Base-by-base conservation (phyloP, 2,113 vertebrate species). In the Lota lota region DNA sequence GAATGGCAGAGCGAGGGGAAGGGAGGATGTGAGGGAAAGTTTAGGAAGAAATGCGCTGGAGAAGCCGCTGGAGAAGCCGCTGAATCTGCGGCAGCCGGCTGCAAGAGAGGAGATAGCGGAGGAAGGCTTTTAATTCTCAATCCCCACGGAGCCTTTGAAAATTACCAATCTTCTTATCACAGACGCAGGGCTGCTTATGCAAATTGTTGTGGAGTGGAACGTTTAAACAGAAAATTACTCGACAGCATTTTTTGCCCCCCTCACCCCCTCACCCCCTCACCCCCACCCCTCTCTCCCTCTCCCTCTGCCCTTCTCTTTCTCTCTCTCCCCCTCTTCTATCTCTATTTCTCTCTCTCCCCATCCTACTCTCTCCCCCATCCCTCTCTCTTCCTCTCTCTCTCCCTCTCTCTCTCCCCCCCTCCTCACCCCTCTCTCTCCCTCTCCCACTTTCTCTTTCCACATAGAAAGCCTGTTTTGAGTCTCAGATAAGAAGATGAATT, bases 111-210 rank as follows among this genome's bases (percentile, higher is more conserved):
- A 93, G 92, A 93, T 93, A 93, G 92, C 79, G 79, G 79, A 89
- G 90, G 88, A 92, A 91, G 91, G 89, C 92, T 93, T 93, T 93
- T 93, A 93, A 93, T 93, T 93, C 92, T 91, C 92, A 93, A 93
- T 93, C 92, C 92, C 92, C 87, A 90, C 90, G 91, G 92, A 93
- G 92, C 88, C 92, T 93, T 93, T 93, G 92, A 93, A 93, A 93
- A 93, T 93, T 93, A 93, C 92, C 92, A 93, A 93, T 93, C 92
- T 93, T 93, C 92, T 93, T 93, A 93, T 93, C 92, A 93, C 90
- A 91, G 88, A 91, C 90, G 87, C 91, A 88, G 90, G 91, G 88
- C 92, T 93, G 92, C 92, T 93, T 93, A 93, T 93, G 92, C 92
- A 93, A 93, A 93, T 93, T 93, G 92, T 93, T 93, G 92, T 93